Percentiles rank a stretch among this genome's conserved stretches.
Conservation (phyloP, 2,888 invertebrate species). For the Myopa tessellatipennis region DNA sequence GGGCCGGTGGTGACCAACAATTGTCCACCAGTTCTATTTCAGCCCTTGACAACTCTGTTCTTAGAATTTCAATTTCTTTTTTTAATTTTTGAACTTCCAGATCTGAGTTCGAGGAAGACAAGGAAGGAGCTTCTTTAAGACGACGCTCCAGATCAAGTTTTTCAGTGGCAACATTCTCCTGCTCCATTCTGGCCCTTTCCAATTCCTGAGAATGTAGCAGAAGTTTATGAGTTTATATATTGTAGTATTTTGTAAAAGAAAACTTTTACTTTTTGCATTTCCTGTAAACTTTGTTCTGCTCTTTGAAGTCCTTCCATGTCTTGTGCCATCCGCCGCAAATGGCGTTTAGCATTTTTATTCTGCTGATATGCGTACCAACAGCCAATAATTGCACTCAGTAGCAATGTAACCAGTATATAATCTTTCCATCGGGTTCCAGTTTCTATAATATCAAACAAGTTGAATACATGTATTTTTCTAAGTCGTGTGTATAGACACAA, state of each 20-base stretch:
- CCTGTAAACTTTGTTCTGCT: slow-evolving; percentile 87
- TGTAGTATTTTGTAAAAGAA: background rate
- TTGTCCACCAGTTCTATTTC: slow-evolving; percentile 91
- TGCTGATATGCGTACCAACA: slow-evolving; percentile 93
- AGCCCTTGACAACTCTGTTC: slow-evolving; percentile 84
- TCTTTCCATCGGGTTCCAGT: slow-evolving; percentile 89
- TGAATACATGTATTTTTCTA: background rate
- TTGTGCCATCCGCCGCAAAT: slow-evolving; percentile 90
- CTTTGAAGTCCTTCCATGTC: slow-evolving; percentile 93
- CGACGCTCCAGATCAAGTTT: slow-evolving; percentile 85
- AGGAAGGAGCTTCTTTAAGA: slow-evolving; percentile 78
- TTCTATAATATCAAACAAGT: slow-evolving; percentile 69
- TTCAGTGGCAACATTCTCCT: slow-evolving; percentile 84
- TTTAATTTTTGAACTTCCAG: slow-evolving; percentile 84
- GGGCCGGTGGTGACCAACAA: slow-evolving; percentile 89
- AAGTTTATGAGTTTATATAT: background rate
- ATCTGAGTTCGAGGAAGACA: slow-evolving; percentile 83
- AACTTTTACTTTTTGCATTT: slow-evolving; percentile 78
- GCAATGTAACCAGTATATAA: slow-evolving; percentile 83
- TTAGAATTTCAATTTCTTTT: slow-evolving; percentile 85
- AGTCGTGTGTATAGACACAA: slow-evolving; percentile 55
- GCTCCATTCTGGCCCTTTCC: slow-evolving; percentile 83
- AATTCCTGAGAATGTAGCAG: slow-evolving; percentile 69
- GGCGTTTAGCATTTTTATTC: slow-evolving; percentile 86
- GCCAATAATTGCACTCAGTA: slow-evolving; percentile 86